Conservation (phyloP, 2,113 vertebrate species). For the Brachionichthys hirsutus region DNA sequence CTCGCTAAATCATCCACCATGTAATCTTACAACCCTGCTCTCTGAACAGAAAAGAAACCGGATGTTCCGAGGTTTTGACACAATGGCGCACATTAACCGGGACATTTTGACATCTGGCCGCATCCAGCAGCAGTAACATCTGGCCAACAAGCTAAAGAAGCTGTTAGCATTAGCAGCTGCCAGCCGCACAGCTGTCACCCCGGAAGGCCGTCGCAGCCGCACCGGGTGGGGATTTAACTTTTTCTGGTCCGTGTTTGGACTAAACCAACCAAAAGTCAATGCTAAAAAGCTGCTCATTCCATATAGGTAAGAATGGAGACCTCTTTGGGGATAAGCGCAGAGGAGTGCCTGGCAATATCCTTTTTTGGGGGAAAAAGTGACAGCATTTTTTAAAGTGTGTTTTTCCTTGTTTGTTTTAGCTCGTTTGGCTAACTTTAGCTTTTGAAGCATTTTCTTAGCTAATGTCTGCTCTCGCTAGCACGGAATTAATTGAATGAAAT, state of each 20-base stretch:
- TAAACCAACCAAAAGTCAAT: conserved; percentile 9
- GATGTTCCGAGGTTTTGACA: neutral
- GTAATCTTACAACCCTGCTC: neutral
- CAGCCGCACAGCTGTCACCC: conserved; percentile 43
- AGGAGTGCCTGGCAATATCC: conserved; percentile 80
- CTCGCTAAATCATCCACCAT: conserved; percentile 15
- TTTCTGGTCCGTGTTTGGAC: conserved; percentile 33
- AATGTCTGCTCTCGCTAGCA: conserved; percentile 1
- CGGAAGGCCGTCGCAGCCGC: conserved; percentile 53
- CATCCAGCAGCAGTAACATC: neutral
- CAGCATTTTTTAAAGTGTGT: neutral
- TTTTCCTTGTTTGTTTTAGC: conserved; percentile 23
- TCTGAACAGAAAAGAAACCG: neutral
- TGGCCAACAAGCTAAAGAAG: neutral
- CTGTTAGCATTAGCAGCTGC: conserved; percentile 24
- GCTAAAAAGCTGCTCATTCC: conserved; percentile 17
- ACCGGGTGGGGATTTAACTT: conserved; percentile 68
- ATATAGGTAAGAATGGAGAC: conserved; percentile 70
- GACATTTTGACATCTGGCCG: neutral
- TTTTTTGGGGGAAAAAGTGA: conserved; percentile 57
- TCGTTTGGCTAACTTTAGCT: conserved; percentile 40
- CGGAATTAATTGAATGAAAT: neutral
- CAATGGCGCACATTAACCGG: neutral
- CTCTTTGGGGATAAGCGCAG: conserved; percentile 55
- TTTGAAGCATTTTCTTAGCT: neutral